Evolutionary conservation across 2,888 invertebrate species (phyloP), one percentile per base, ranked within the genome.

Genomic region (Campopleginae sp.): DNA sequence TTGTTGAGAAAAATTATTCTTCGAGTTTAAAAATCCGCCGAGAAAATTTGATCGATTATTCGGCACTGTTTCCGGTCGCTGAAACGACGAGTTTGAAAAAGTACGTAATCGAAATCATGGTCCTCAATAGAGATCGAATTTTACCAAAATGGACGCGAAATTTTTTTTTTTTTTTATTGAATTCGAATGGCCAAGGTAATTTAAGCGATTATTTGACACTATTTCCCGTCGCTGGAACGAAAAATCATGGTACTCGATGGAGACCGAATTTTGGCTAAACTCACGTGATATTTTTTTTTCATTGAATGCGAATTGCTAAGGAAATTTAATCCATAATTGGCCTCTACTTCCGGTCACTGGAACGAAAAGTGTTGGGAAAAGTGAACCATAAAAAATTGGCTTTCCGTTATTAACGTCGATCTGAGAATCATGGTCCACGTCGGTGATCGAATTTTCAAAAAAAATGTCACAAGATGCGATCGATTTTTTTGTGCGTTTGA

Each of bases 231-330:
- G n/a, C n/a, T n/a, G n/a, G n/a, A n/a, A n/a, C n/a, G n/a, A 70
- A 70, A 46, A 46, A 48, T 48, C 70, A 27, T 17, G 68, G 19
- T 44, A 44, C 23, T 23, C 1, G 23, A 23, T 46, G 19, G 10
- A 23, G 19, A 27, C 46, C 7, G 44, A 44, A 27, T 23, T 44
- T 14, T 46, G 46, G n/a, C 8, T 6, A 8, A 46, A 27, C 48
- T 70, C 6, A 68, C 46, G 68, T 31, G 27, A 46, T 46, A 68
- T 68, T 68, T n/a, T n/a, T n/a, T n/a, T n/a, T n/a, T n/a, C n/a
- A n/a, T n/a, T n/a, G n/a, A n/a, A n/a, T n/a, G n/a, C n/a, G n/a
- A n/a, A n/a, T n/a, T n/a, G n/a, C n/a, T n/a, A n/a, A n/a, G n/a
- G n/a, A n/a, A n/a, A n/a, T n/a, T n/a, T n/a, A n/a, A n/a, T n/a